These are phyloP conservation scores for Pteropus alecto DNA, from an alignment of 2,113 vertebrate species.

Conservation along the genomic window DNA sequence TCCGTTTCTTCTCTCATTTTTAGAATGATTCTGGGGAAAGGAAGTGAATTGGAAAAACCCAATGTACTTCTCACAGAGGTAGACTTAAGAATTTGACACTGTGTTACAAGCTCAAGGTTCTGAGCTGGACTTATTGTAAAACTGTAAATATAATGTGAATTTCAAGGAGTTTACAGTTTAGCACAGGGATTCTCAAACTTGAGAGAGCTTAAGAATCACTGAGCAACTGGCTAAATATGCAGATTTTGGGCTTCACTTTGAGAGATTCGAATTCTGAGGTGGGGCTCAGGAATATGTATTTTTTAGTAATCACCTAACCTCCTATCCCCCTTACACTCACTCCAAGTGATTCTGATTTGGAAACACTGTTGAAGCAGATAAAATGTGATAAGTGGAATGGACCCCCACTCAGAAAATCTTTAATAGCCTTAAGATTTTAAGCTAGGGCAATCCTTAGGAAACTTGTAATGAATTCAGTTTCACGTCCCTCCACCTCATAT, in stretches of 20 bases:
- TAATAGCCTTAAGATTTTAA: background rate
- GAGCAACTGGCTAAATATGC: background rate
- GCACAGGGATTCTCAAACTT: background rate
- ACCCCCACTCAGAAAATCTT: background rate
- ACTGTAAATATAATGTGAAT: background rate
- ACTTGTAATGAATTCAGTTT: background rate
- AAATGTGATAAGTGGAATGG: background rate
- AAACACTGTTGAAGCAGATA: background rate
- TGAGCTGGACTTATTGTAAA: background rate
- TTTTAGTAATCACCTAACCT: background rate
- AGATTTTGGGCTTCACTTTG: background rate
- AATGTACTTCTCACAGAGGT: background rate
- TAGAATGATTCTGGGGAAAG: background rate
- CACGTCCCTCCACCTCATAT: background rate
- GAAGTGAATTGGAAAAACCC: background rate
- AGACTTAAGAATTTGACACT: background rate
- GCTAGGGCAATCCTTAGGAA: background rate
- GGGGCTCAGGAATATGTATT: background rate
- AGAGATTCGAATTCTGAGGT: background rate
- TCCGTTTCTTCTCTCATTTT: background rate
- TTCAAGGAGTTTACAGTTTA: background rate
- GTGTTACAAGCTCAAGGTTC: background rate
- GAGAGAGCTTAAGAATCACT: background rate
- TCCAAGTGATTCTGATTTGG: background rate
- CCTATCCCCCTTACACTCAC: rapidly evolving